phyloP scores from a whole-genome alignment of 2,113 vertebrate species.

The Arothron firmamentum region DNA sequence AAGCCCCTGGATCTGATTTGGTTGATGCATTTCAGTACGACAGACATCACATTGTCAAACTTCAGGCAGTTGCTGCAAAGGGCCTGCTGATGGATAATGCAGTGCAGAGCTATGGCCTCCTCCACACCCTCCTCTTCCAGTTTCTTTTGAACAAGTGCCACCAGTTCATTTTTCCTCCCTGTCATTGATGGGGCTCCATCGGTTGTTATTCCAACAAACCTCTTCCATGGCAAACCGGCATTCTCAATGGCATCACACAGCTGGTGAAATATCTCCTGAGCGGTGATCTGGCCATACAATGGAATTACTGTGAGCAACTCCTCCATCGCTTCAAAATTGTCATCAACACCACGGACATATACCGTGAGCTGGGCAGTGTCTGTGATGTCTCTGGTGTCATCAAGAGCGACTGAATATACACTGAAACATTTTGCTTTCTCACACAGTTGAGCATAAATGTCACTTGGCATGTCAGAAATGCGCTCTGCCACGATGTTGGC shows the following conservation, averaged over 20 bases:
- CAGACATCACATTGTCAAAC: background rate
- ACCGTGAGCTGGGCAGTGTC: background rate
- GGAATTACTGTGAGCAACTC: background rate
- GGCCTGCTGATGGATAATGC: slow-evolving; percentile 7
- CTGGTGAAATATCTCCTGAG: background rate
- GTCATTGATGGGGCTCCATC: too few species aligned
- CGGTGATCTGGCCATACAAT: background rate
- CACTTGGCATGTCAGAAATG: slow-evolving; percentile 17
- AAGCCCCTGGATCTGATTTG: background rate
- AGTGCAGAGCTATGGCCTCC: background rate
- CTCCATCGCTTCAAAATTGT: background rate
- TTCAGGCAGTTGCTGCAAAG: slow-evolving; percentile 1
- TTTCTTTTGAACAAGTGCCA: background rate
- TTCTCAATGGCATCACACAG: background rate
- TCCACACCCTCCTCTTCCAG: background rate
- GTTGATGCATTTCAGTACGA: background rate
- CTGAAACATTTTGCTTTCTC: background rate
- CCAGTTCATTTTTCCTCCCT: background rate
- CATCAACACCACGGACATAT: background rate
- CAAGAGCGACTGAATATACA: background rate
- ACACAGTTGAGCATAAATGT: slow-evolving; percentile 14
- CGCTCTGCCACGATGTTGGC: slow-evolving; percentile 5
- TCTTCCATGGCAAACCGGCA: background rate
- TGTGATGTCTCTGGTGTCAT: background rate
- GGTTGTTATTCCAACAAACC: background rate